phyloP scores from a whole-genome alignment of 2,113 vertebrate genomes.

The Hyperoodon ampullatus region DNA sequence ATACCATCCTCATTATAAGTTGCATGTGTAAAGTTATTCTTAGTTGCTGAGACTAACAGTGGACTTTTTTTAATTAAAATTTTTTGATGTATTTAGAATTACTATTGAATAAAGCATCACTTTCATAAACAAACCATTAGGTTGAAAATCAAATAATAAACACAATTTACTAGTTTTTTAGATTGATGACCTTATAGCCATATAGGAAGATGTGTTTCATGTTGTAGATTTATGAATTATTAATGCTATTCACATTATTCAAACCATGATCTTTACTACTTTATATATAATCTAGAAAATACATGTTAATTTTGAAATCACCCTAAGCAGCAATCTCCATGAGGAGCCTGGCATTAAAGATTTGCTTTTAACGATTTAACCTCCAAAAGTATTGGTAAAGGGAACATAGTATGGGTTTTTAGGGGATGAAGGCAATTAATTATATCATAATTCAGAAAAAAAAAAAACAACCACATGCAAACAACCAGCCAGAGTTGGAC shows the following conservation, averaged over 20 bases:
- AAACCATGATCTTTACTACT: slow-evolving; percentile 36
- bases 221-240: slow-evolving; percentile 36
- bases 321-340: neutral
- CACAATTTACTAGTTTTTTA: neutral
- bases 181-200: neutral
- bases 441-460: slow-evolving; percentile 29
- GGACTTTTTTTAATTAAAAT: neutral
- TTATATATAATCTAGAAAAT: slow-evolving; percentile 37
- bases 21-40: neutral
- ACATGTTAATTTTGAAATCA: slow-evolving; percentile 57
- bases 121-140: slow-evolving; percentile 17
- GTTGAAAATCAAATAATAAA: neutral
- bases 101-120: neutral
- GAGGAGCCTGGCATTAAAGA: neutral
- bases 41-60: neutral
- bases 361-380: slow-evolving; percentile 55
- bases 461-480: neutral
- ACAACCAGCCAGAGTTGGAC: neutral
- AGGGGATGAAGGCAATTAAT: slow-evolving; percentile 41
- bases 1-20: neutral
- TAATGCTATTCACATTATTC: slow-evolving; percentile 44
- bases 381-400: slow-evolving; percentile 6
- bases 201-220: neutral
- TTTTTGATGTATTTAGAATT: slow-evolving; percentile 4
- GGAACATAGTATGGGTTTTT: slow-evolving; percentile 32